Evolutionary conservation across 2,113 vertebrate genomes (phyloP).

Genomic region (Cavia aperea): DNA sequence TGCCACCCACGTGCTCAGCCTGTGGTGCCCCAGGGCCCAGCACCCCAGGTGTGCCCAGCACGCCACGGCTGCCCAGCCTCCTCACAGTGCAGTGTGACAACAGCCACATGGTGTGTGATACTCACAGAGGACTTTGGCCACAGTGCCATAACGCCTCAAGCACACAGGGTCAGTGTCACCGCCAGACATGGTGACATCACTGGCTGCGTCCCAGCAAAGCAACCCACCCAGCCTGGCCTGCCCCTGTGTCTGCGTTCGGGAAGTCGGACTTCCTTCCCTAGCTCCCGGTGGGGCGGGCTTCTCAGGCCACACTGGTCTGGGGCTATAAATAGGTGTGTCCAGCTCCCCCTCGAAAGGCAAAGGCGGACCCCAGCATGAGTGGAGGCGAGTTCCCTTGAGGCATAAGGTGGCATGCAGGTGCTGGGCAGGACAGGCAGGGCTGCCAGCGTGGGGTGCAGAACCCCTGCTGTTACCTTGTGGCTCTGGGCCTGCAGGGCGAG

Average conservation of each 20-base stretch:
- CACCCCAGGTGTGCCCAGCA: neutral
- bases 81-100: neutral
- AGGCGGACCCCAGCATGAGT: neutral
- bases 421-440: no score
- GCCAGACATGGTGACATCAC: neutral
- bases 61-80: neutral
- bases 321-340: neutral
- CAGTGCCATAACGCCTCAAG: neutral
- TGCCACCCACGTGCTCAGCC: neutral
- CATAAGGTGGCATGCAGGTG: no score
- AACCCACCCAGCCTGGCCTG: neutral
- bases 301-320: neutral
- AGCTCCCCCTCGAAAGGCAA: neutral
- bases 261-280: neutral
- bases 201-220: neutral
- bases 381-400: neutral
- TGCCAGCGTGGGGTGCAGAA: neutral
- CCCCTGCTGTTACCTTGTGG: conserved; percentile 81
- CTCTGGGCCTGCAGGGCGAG: conserved; percentile 87
- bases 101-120: neutral
- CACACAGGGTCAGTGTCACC: neutral
- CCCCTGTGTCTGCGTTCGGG: neutral
- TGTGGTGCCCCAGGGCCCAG: neutral
- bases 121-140: neutral
- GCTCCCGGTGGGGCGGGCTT: accelerated